Conservation (phyloP, 2,797 vertebrate species). For the Sphaeramia orbicularis region DNA sequence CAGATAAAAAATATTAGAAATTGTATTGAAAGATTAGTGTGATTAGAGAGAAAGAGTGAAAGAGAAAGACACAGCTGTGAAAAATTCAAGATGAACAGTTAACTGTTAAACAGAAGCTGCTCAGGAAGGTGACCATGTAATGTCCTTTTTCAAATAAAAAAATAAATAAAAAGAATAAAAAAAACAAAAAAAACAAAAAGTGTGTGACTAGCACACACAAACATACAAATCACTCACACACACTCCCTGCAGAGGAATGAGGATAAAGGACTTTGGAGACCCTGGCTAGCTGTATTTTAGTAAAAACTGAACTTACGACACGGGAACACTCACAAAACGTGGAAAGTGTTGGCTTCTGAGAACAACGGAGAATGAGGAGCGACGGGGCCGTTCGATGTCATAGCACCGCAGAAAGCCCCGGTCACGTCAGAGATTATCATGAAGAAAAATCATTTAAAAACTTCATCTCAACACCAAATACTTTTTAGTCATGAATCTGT, state of each 20-base stretch:
- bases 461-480: no score
- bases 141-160: constrained; percentile 28
- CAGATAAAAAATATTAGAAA: constrained; percentile 80
- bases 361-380: constrained; percentile 19
- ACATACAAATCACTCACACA: constrained; percentile 44
- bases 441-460: no score
- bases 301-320: constrained; percentile 49
- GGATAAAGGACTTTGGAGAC: constrained; percentile 73
- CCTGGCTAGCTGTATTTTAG: constrained; percentile 67
- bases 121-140: constrained; percentile 29
- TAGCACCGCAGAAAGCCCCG: no score
- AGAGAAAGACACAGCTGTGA: constrained; percentile 47
- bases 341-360: constrained; percentile 8
- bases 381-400: no score
- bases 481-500: no score
- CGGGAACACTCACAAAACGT: constrained; percentile 39
- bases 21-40: constrained; percentile 73
- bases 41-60: constrained; percentile 27
- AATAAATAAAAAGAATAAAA: no score
- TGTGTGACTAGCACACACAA: constrained; percentile 81
- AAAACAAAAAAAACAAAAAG: constrained; percentile 22
- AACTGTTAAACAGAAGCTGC: constrained; percentile 36
- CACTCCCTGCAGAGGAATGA: constrained; percentile 77
- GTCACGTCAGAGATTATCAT: no score
- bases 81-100: constrained; percentile 44